Evolutionary conservation across 2,888 invertebrate species (phyloP).

Genomic region (Parapristionchus giblindavisi): DNA sequence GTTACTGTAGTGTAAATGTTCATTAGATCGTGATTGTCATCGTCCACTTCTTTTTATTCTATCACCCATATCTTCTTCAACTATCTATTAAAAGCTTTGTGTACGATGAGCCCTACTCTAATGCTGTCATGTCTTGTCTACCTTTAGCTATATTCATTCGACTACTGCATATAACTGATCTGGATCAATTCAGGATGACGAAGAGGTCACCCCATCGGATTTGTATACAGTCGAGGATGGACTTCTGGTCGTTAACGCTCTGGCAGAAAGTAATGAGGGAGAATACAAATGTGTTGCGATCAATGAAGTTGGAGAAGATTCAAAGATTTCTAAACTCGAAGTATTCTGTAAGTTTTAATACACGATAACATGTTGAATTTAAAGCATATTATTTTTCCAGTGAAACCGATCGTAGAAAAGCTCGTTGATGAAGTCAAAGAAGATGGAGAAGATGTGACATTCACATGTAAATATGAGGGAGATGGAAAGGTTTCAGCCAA

Average conservation of each 20-base stretch:
- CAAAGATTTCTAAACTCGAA: slow-evolving; percentile 40
- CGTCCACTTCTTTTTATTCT: too few relatives aligned
- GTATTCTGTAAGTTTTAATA: slow-evolving; percentile 52
- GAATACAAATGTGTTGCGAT: slow-evolving; percentile 55
- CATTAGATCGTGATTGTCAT: too few relatives aligned
- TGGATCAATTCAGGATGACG: slow-evolving; percentile 42
- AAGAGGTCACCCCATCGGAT: slow-evolving; percentile 50
- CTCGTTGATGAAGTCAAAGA: slow-evolving; percentile 47
- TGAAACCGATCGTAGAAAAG: slow-evolving; percentile 53
- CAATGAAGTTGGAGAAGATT: slow-evolving; percentile 51
- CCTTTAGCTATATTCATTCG: not conserved
- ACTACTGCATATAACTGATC: too few relatives aligned
- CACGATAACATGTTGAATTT: not conserved
- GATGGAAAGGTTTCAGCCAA: slow-evolving; percentile 51
- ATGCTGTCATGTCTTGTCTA: not conserved
- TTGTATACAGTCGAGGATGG: slow-evolving; percentile 58
- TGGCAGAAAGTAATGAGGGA: slow-evolving; percentile 50
- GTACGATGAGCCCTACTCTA: not conserved
- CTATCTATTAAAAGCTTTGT: too few relatives aligned
- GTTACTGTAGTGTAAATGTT: slow-evolving; percentile 28
- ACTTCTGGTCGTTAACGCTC: slow-evolving; percentile 51
- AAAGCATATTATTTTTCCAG: slow-evolving; percentile 41
- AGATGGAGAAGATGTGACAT: slow-evolving; percentile 49
- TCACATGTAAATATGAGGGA: slow-evolving; percentile 50
- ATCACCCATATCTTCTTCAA: too few relatives aligned